Evolutionary conservation across 2,888 invertebrate genomes (phyloP), one percentile per base, ranked within the genome.

Genomic region (Trichopoda pennipes): DNA sequence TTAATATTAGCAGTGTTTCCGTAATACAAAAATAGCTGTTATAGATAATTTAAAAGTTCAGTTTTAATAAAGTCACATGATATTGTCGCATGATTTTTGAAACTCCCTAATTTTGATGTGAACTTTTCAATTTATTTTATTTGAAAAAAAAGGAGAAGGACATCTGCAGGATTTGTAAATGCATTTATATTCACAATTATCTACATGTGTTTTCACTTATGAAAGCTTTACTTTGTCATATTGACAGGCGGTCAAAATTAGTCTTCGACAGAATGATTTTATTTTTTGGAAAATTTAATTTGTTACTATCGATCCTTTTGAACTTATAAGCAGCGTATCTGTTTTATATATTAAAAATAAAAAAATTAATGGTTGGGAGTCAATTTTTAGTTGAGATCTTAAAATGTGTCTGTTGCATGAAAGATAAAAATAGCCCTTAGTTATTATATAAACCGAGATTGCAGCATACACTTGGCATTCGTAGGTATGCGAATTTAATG

Each of bases 181-280:
- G 12, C 32, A 53, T 42, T 28, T 60, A 49, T 51, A 49, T n/a
- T 23, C 66, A 55, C 64, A 14, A n/a, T n/a, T 19, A 66, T 35
- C 21, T 2, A 9, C 51, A 19, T 60, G 21, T 51, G 21, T 51
- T 17, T 53, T 42, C 16, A 19, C 17, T 28, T 61, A 14, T 35
- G 32, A 12, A 32, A 14, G 10, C 8, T 17, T 74, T 47, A 56
- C n/a, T 42, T 38, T 51, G 21, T 61, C 44, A 56, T 47, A 51
- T 76, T 56, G 76, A 77, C 68, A 73, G 73, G 81, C 51, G 73
- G 49, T 69, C 17, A 73, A 77, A 68, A 63, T 76, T 66, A 42
- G 19, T 72, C 28, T 38, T 51, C 61, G 51, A 63, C 73, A 68
- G 58, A 68, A 63, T 69, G 56, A 63, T 81, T 68, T 49, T 14